Percentiles rank a stretch among this genome's conserved stretches.
Evolutionary conservation across 2,888 invertebrate genomes (phyloP).

Genomic region (Lithodes maja): DNA sequence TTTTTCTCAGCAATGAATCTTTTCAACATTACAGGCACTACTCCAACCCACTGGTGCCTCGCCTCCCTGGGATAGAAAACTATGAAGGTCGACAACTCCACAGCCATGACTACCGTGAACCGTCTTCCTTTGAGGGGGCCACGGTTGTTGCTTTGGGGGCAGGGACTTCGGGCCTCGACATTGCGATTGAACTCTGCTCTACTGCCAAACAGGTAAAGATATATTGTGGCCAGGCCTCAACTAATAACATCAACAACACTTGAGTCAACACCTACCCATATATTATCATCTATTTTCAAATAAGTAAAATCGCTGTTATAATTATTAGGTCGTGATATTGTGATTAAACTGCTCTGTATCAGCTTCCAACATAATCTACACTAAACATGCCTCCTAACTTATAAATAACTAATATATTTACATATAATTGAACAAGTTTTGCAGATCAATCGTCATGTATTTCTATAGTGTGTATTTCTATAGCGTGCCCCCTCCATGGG

Average conservation of each 20-base stretch:
- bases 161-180: slow-evolving; percentile 85
- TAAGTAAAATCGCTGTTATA: too few relatives aligned
- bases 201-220: slow-evolving; percentile 73
- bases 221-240: too few relatives aligned
- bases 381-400: too few relatives aligned
- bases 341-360: too few relatives aligned
- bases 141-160: slow-evolving; percentile 87
- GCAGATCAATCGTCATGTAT: neutral
- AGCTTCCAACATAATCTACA: too few relatives aligned
- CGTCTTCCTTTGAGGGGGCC: slow-evolving; percentile 79
- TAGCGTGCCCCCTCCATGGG: neutral
- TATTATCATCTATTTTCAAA: too few relatives aligned
- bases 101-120: slow-evolving; percentile 88
- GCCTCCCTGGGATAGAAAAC: slow-evolving; percentile 81
- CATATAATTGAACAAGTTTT: too few relatives aligned
- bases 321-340: too few relatives aligned
- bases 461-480: neutral
- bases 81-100: slow-evolving; percentile 82
- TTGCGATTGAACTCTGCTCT: slow-evolving; percentile 75
- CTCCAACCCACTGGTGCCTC: slow-evolving; percentile 84
- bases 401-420: too few relatives aligned
- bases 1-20: too few relatives aligned
- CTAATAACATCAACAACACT: too few relatives aligned
- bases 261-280: too few relatives aligned
- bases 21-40: slow-evolving; percentile 82